A percentile compares a stretch with the other conserved stretches of the same genome.
Evolutionary conservation across 2,113 vertebrate genomes (phyloP).

Genomic region (Tyto alba): DNA sequence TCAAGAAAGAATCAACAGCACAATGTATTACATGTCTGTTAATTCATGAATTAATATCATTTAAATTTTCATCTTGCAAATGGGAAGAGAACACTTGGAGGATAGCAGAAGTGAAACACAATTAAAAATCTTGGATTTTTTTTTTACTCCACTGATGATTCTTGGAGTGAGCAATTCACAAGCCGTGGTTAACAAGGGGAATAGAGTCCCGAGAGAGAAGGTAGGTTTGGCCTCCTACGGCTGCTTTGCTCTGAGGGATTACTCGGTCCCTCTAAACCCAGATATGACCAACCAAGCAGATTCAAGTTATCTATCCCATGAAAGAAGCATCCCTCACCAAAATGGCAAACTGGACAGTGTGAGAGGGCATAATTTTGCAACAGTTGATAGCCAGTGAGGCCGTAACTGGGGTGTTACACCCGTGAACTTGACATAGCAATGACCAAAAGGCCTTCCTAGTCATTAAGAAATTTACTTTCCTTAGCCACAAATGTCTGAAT

Average conservation of each 20-base stretch:
- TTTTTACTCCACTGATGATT: neutral
- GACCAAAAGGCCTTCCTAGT: neutral
- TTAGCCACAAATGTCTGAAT: constrained; percentile 4
- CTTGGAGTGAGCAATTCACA: neutral
- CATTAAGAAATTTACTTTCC: neutral
- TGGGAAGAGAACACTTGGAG: no score
- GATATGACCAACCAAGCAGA: neutral
- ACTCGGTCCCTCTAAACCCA: neutral
- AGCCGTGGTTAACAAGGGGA: neutral
- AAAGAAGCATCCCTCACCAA: neutral
- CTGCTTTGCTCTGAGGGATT: neutral
- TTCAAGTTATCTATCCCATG: neutral
- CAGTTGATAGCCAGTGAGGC: neutral
- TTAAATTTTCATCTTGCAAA: no score
- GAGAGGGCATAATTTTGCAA: neutral
- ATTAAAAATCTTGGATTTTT: no score
- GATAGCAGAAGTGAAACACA: no score
- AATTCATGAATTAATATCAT: neutral
- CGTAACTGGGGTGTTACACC: neutral
- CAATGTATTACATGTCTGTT: neutral
- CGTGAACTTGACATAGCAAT: neutral
- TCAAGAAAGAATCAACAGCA: neutral
- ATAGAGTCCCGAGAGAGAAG: neutral
- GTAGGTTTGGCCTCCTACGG: neutral
- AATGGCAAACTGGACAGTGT: neutral